Evolutionary conservation across 92 coral and sea anemone genomes (phyloP), one percentile per base, ranked within the genome.

Genomic region (Anthopleura xanthogrammica): DNA sequence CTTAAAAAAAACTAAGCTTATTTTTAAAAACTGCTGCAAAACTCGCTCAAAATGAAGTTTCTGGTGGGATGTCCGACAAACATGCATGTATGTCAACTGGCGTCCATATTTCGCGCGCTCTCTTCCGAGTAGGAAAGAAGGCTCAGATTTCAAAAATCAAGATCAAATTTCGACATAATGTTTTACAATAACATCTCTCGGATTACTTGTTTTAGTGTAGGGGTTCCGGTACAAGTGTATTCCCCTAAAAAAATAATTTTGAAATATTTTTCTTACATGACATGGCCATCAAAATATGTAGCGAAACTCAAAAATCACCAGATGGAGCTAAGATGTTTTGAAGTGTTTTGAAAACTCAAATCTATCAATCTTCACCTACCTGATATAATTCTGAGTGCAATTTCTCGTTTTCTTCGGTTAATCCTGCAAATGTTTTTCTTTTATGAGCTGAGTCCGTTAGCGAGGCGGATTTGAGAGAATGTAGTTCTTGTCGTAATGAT

Each of bases 331-430:
- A 62, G 11, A 62, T 62, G 12, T 23, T 62, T 58, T 58, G 64
- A 62, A n/a, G 29, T 36, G 75, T 52, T 65, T 29, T 65, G 17
- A 1, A 22, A 17, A 70, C 23, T 20, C 8, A 9, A 54, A 11
- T 54, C 14, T 54, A 56, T 17, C 46, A 56, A 17, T 60, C 82
- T 50, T 77, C 64, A 36, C 86, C 83, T 82, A 97, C 99, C 97
- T 94, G 89, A 24, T 85, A 89, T n/a, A 94, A 56, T 43, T 97
- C 98, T 23, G 85, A 85, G 71, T 97, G 91, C 16, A 97, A 93
- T 85, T 83, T 91, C 41, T 91, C 93, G 82, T 94, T 97, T 82
- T 97, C 99, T 36, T 97, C 98, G 19, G 92, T 87, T 6, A 97
- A 75, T 36, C 90, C 95, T 60, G 89, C 91, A 65, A 94, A 90